phyloP scores from a whole-genome alignment of 2,888 invertebrate genomes.

The Nyleta sp. region DNA sequence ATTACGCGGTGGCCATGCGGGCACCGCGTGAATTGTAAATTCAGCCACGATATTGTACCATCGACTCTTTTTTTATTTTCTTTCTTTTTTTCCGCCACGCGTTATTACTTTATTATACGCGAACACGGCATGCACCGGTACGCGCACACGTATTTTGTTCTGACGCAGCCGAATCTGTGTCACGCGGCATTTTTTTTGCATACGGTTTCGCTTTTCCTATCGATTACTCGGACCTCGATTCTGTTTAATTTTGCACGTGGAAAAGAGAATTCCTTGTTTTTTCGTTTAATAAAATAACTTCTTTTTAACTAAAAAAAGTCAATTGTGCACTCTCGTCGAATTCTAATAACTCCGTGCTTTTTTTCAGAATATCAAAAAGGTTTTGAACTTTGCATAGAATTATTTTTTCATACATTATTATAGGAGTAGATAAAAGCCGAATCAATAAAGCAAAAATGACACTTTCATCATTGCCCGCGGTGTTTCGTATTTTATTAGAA shows the following conservation, averaged over 20 bases:
- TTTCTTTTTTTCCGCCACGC: constrained; percentile 7
- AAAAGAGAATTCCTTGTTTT: background rate
- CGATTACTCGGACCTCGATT: constrained; percentile 26
- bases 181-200: constrained; percentile 34
- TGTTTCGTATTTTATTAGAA: constrained; percentile 1
- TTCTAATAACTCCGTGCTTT: background rate
- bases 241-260: constrained; percentile 8
- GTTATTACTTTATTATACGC: constrained; percentile 42
- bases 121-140: constrained; percentile 13
- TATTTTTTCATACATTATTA: too few species aligned
- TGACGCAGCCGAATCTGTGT: constrained; percentile 29
- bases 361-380: too few species aligned
- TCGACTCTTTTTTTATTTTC: constrained; percentile 5
- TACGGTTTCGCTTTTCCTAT: constrained; percentile 45
- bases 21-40: constrained; percentile 33
- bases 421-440: too few species aligned
- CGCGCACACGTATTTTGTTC: background rate
- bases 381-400: too few species aligned
- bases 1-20: constrained; percentile 32
- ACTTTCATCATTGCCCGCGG: constrained; percentile 7
- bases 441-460: constrained; percentile 6
- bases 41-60: constrained; percentile 23
- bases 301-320: background rate
- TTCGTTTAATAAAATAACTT: constrained; percentile 3
- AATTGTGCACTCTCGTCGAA: background rate